Percentiles rank a stretch among this genome's conserved stretches.
These are phyloP conservation scores for Oreochromis spilurus DNA, from an alignment of 2,113 vertebrate genomes.

Conservation along the genomic window DNA sequence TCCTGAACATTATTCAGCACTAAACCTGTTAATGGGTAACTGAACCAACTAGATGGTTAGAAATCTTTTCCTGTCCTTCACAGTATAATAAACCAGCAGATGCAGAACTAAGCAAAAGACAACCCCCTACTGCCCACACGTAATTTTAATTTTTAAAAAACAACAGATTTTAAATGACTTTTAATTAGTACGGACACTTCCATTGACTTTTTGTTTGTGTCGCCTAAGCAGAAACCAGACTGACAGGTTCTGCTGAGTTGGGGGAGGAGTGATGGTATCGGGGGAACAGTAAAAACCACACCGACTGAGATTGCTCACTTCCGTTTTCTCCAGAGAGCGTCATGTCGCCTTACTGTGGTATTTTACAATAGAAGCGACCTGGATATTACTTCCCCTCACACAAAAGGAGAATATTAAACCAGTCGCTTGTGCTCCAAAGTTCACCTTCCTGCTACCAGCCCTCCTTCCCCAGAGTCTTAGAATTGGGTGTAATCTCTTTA, in stretches of 20 bases:
- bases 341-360: background rate
- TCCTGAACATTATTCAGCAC: background rate
- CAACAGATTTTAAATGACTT: background rate
- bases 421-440: background rate
- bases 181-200: background rate
- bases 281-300: background rate
- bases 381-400: background rate
- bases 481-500: background rate
- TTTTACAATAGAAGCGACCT: background rate
- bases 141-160: background rate
- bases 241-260: slow-evolving; percentile 62
- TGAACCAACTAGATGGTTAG: background rate
- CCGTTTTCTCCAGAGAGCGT: background rate
- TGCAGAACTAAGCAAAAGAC: background rate
- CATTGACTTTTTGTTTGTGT: slow-evolving; percentile 21
- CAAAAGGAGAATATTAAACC: background rate
- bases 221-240: slow-evolving; percentile 59
- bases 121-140: fast-evolving
- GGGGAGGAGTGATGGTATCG: slow-evolving; percentile 30
- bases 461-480: background rate
- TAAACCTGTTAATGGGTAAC: slow-evolving; percentile 47
- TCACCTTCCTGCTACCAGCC: background rate
- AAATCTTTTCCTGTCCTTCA: background rate
- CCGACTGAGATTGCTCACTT: background rate
- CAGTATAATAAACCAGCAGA: background rate